These are phyloP conservation scores for Cossypha polioptera DNA, from an alignment of 2,797 vertebrate genomes.

Conservation along the genomic window DNA sequence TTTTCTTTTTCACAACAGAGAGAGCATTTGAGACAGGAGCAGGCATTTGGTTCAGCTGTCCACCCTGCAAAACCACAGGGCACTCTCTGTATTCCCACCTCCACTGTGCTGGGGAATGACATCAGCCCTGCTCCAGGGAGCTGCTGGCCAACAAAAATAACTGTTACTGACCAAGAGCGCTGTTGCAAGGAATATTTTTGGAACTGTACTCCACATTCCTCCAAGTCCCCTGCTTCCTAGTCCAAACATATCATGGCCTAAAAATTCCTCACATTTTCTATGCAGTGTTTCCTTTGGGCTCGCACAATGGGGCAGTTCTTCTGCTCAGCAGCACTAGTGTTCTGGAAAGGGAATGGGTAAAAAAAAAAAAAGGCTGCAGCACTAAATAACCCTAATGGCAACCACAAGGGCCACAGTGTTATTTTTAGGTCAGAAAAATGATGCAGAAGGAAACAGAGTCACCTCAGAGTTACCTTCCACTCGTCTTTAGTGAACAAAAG, in stretches of 20 bases:
- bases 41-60: conserved; percentile 51
- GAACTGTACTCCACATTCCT: conserved; percentile 72
- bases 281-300: conserved; percentile 65
- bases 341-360: neutral
- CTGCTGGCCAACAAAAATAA: conserved; percentile 74
- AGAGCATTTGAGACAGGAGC: conserved; percentile 39
- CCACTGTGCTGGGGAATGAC: conserved; percentile 58
- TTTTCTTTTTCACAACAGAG: neutral
- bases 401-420: conserved; percentile 12
- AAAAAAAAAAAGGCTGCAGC: neutral
- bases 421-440: conserved; percentile 44
- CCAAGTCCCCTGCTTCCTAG: conserved; percentile 70
- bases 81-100: conserved; percentile 66
- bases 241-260: conserved; percentile 75
- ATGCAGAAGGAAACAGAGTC: conserved; percentile 14
- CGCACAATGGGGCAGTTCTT: conserved; percentile 69
- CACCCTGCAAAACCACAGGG: conserved; percentile 57
- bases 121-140: conserved; percentile 66
- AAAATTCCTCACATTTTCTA: conserved; percentile 75
- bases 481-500: neutral
- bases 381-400: conserved; percentile 49
- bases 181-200: conserved; percentile 76
- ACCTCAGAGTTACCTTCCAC: conserved; percentile 41
- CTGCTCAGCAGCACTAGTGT: conserved; percentile 12
- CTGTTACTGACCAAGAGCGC: conserved; percentile 67